Percentiles rank a stretch among this genome's conserved stretches.
Conservation (phyloP, 2,797 vertebrate species). For the Anguilla obscura region DNA sequence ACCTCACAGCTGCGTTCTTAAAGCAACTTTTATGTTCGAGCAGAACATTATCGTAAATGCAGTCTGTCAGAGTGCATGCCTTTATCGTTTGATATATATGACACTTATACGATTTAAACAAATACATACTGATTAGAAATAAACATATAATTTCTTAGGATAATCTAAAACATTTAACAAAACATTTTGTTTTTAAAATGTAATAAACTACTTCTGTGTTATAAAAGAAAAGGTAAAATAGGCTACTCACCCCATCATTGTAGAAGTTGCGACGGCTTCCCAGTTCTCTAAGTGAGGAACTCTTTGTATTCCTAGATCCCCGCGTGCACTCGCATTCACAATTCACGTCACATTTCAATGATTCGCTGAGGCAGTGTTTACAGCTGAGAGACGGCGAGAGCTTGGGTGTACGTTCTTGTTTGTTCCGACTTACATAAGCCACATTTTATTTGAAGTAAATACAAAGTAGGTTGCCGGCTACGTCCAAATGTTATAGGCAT, state of each 20-base stretch:
- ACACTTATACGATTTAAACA: background rate
- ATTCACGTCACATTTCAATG: constrained; percentile 32
- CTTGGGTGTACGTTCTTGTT: background rate
- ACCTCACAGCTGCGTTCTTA: background rate
- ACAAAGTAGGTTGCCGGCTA: background rate
- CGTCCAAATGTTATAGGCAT: no score
- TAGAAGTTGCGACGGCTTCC: constrained; percentile 16
- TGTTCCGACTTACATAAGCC: background rate
- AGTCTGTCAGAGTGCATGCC: background rate
- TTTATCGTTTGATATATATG: background rate
- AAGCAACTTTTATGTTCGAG: background rate
- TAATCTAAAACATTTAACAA: background rate
- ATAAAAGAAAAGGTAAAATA: background rate
- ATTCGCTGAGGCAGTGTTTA: constrained; percentile 12
- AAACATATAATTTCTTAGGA: no score
- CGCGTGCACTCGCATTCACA: constrained; percentile 19
- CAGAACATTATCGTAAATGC: background rate
- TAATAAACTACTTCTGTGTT: background rate
- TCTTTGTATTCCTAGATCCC: background rate
- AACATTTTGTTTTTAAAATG: background rate
- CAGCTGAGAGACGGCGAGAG: background rate
- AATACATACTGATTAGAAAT: background rate
- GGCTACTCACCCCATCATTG: constrained; percentile 30
- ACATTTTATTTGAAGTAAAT: background rate
- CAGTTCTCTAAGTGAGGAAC: constrained; percentile 8